Conservation (phyloP, 1,140 invertebrate species). For the Apolygus lucorum region DNA sequence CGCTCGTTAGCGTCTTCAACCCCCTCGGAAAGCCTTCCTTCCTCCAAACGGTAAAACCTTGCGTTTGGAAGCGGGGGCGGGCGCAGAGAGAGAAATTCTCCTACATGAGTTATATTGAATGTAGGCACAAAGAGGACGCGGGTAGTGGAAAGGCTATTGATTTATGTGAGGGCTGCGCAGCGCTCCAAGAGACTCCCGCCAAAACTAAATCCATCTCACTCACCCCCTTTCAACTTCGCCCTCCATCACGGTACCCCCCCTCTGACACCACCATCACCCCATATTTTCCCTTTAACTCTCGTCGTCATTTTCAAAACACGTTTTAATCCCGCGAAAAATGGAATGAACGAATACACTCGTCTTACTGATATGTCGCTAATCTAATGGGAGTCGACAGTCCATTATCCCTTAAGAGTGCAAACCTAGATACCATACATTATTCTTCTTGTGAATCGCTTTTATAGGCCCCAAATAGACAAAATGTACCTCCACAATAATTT, state of each 20-base stretch:
- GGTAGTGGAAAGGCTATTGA: constrained; percentile 9
- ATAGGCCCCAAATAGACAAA: too few relatives aligned
- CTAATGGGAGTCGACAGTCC: too few relatives aligned
- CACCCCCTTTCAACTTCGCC: constrained; percentile 7
- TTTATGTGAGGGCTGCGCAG: constrained; percentile 6
- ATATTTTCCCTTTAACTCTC: neutral
- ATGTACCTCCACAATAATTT: too few relatives aligned
- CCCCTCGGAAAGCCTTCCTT: too few relatives aligned
- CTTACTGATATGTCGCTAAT: too few relatives aligned
- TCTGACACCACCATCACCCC: neutral
- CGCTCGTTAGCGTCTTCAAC: neutral
- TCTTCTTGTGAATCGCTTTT: too few relatives aligned
- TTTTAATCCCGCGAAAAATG: too few relatives aligned
- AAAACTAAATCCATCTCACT: constrained; percentile 12
- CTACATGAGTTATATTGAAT: constrained; percentile 9
- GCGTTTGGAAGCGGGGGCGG: too few relatives aligned
- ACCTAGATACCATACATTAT: too few relatives aligned
- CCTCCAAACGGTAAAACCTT: too few relatives aligned
- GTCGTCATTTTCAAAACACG: neutral
- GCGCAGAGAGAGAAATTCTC: neutral
- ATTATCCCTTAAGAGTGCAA: too few relatives aligned
- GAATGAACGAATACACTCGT: too few relatives aligned
- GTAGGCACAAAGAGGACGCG: neutral
- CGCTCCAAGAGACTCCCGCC: constrained; percentile 13
- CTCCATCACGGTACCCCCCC: constrained; percentile 2